A percentile compares a stretch with the other conserved stretches of the same genome.
These are phyloP conservation scores for Phodopus roborovskii DNA, from an alignment of 2,113 vertebrate species.

Conservation along the genomic window DNA sequence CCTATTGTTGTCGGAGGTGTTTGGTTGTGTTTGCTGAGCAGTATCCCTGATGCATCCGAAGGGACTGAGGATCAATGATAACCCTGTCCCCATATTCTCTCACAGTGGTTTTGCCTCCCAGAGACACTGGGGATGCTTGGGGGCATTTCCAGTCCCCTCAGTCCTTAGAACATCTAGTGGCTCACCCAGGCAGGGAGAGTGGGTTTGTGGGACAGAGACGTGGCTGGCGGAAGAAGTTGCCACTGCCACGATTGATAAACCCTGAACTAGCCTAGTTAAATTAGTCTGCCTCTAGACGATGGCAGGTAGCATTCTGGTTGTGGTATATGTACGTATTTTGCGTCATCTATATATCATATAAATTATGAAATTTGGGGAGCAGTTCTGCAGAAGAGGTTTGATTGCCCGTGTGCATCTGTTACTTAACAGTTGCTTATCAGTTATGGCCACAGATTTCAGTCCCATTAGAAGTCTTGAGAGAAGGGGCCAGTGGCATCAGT, in stretches of 20 bases:
- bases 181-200: neutral
- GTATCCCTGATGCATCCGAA: neutral
- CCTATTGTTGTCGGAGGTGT: neutral
- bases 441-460: constrained; percentile 21
- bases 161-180: neutral
- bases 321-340: neutral
- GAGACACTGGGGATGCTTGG: neutral
- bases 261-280: neutral
- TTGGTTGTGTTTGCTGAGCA: constrained; percentile 29
- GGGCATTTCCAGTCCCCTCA: neutral
- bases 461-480: constrained; percentile 9
- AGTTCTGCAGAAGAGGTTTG: constrained; percentile 41
- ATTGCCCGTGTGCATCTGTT: neutral
- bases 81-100: neutral
- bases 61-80: constrained; percentile 1
- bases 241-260: neutral
- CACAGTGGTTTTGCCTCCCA: neutral
- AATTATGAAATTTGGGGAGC: constrained; percentile 24
- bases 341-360: neutral
- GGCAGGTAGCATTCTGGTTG: neutral
- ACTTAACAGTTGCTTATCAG: neutral
- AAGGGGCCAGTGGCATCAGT: neutral
- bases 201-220: neutral
- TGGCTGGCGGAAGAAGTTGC: neutral
- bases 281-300: constrained; percentile 25